phyloP scores from a whole-genome alignment of 2,888 invertebrate genomes.

The Cryptophagus acutangulus region DNA sequence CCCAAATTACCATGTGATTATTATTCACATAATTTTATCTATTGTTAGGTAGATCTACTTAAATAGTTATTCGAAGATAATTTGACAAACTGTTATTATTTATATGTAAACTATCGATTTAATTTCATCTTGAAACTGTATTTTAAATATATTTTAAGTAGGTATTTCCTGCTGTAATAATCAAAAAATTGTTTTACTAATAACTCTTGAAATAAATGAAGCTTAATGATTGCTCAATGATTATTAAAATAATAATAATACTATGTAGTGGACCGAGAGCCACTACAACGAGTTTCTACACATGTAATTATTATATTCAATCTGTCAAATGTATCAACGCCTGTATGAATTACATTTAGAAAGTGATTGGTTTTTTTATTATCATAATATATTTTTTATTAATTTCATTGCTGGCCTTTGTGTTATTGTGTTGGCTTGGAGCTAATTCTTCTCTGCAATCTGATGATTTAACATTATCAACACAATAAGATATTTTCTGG shows the following conservation, averaged over 20 bases:
- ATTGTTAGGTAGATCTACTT: too few species aligned
- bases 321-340: constrained; percentile 1
- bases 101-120: background rate
- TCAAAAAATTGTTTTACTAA: background rate
- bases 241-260: constrained; percentile 1
- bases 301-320: constrained; percentile 1
- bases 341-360: constrained; percentile 1
- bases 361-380: constrained; percentile 1
- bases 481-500: too few species aligned
- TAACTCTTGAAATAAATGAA: background rate
- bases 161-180: background rate
- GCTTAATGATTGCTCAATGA: constrained; percentile 2
- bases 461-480: too few species aligned
- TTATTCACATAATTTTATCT: constrained; percentile 8
- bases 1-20: constrained; percentile 8
- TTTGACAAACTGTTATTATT: too few species aligned
- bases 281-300: background rate
- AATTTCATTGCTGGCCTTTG: too few species aligned
- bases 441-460: too few species aligned
- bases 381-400: too few species aligned
- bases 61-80: too few species aligned
- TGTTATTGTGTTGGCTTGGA: too few species aligned
- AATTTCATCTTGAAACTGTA: background rate
- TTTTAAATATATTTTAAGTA: background rate
- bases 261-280: background rate